Percentiles rank a stretch among this genome's conserved stretches.
phyloP scores from a whole-genome alignment of 2,888 invertebrate species.

The Hecatera dysodea region DNA sequence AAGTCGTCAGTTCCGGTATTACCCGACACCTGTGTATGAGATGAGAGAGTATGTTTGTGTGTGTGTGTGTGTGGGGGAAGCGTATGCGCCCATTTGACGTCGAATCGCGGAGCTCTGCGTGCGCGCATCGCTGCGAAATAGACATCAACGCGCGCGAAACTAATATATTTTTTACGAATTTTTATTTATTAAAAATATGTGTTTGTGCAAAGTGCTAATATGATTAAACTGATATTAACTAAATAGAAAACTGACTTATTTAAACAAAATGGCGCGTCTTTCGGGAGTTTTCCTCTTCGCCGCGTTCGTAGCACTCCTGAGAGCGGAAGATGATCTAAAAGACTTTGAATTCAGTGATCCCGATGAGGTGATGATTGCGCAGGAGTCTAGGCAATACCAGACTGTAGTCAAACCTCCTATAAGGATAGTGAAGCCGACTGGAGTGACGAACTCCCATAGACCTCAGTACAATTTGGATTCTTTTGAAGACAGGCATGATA shows the following conservation, averaged over 20 bases:
- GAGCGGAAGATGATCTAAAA: slow-evolving; percentile 76
- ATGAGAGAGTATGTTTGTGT: slow-evolving; percentile 79
- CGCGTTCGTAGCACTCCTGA: slow-evolving; percentile 68
- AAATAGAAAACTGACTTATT: slow-evolving; percentile 15
- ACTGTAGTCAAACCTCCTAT: slow-evolving; percentile 82
- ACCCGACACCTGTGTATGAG: slow-evolving; percentile 84
- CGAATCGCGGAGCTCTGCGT: slow-evolving; percentile 77
- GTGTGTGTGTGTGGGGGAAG: slow-evolving; percentile 75
- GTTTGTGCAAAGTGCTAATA: slow-evolving; percentile 64
- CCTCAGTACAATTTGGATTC: slow-evolving; percentile 88
- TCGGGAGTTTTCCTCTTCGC: slow-evolving; percentile 69
- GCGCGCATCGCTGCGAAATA: slow-evolving; percentile 76
- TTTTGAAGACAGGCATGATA: slow-evolving; percentile 79
- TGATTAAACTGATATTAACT: slow-evolving; percentile 42
- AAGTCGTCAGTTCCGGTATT: slow-evolving; percentile 88
- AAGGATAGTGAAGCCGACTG: slow-evolving; percentile 79
- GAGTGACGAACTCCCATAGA: slow-evolving; percentile 86
- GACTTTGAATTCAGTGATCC: slow-evolving; percentile 83
- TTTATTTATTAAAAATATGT: slow-evolving; percentile 42
- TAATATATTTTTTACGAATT: slow-evolving; percentile 40
- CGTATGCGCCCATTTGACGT: slow-evolving; percentile 81
- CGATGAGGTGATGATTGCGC: slow-evolving; percentile 86
- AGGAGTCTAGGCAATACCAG: slow-evolving; percentile 85
- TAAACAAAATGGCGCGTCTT: slow-evolving; percentile 74
- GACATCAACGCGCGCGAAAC: slow-evolving; percentile 70